Evolutionary conservation across 2,113 vertebrate genomes (phyloP), one percentile per base, ranked within the genome.

Genomic region (Lagopus leucura): DNA sequence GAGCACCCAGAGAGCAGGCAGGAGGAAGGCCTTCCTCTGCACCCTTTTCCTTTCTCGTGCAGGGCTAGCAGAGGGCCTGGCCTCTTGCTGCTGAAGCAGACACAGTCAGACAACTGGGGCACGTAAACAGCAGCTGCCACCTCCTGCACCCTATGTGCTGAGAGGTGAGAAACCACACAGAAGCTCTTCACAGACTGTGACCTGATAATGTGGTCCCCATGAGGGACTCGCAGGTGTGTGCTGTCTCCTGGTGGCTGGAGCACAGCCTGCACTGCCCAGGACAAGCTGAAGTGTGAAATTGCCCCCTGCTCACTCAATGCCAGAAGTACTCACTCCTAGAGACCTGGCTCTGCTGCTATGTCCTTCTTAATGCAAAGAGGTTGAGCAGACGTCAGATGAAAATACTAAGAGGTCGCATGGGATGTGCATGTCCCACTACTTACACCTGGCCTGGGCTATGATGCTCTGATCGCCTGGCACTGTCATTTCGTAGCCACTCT

Each of bases 381-480:
- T 47, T 75, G 71, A 60, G 43, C 1, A 54, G 90, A 55, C 32
- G 38, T 43, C 40, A 92, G 47, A 90, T 30, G 63, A 86, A 95
- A 92, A 43, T 47, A 42, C 7, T 3, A n/a, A 3, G 8, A 79
- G 66, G 30, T 20, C 54, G 43, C 15, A 34, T 50, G 45, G 54
- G 42, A 60, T 42, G 17, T n/a, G 47, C 30, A 82, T 12, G 45
- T 70, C 36, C 24, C 3, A 0, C 69, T 86, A 95, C 95, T 97
- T 85, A 96, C 93, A 1, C 80, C 72, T 94, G 73, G 5, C 12
- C 50, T 86, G 80, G 19, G 89, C 92, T 19, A 64, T 0, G 5
- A 43, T 7, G 19, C 69, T 88, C 0, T 0, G 13, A 4, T 92
- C 66, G 2, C 12, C 42, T 20, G 36, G 27, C 43, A 36, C 30